These are phyloP conservation scores for Lasioglossum pauxillum DNA, from an alignment of 2,888 invertebrate species.

Conservation along the genomic window DNA sequence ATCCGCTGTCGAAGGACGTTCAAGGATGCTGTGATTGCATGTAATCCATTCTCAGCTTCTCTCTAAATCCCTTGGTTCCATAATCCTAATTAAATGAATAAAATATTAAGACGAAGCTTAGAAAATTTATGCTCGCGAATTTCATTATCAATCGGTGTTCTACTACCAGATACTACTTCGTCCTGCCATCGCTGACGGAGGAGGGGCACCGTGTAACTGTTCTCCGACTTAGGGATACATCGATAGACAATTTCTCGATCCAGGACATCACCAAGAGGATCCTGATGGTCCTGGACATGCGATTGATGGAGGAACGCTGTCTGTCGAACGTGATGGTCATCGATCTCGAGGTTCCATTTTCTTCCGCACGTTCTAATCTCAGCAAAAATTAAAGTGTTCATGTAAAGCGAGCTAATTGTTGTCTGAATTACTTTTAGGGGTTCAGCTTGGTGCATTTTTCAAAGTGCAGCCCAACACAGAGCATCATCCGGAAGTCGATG, in stretches of 20 bases:
- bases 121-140: neutral
- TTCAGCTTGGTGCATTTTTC: slow-evolving; percentile 80
- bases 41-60: slow-evolving; percentile 69
- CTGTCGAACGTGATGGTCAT: slow-evolving; percentile 81
- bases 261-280: slow-evolving; percentile 78
- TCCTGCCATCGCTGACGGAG: slow-evolving; percentile 80
- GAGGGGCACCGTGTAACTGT: slow-evolving; percentile 82
- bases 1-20: slow-evolving; percentile 79
- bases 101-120: neutral
- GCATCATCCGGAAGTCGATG: slow-evolving; percentile 79
- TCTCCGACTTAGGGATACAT: slow-evolving; percentile 75
- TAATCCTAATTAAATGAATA: neutral
- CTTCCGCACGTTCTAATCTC: neutral
- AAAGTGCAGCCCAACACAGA: slow-evolving; percentile 80
- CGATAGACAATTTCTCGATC: slow-evolving; percentile 79
- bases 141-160: neutral
- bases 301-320: slow-evolving; percentile 80
- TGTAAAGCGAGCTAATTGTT: neutral
- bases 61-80: neutral
- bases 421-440: slow-evolving; percentile 68
- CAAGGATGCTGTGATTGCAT: slow-evolving; percentile 77
- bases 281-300: slow-evolving; percentile 81
- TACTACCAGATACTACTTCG: slow-evolving; percentile 78
- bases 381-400: neutral
- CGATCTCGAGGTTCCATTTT: slow-evolving; percentile 79